phyloP scores from a whole-genome alignment of 1,140 invertebrate species.

The Aphelenchoides fujianensis region DNA sequence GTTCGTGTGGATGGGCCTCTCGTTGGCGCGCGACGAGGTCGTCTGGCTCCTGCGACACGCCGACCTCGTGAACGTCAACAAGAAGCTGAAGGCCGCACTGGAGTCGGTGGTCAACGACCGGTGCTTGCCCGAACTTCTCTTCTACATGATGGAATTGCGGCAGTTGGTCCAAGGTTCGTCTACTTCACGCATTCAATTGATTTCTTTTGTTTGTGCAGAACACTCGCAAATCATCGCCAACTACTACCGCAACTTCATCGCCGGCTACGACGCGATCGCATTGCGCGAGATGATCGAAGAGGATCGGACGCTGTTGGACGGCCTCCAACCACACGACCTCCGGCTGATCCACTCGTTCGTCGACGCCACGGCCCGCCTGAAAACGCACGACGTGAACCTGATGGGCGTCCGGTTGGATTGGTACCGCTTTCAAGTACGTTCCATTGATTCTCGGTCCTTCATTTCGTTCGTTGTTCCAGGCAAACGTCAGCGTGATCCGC shows the following conservation, averaged over 20 bases:
- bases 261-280: constrained; percentile 87
- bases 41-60: constrained; percentile 91
- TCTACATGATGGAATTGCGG: constrained; percentile 92
- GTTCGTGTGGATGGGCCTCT: constrained; percentile 90
- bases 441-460: no score
- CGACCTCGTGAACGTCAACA: constrained; percentile 68
- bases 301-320: constrained; percentile 71
- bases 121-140: constrained; percentile 91
- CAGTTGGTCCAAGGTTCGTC: constrained; percentile 51
- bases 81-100: constrained; percentile 68
- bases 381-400: constrained; percentile 24
- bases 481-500: constrained; percentile 83
- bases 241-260: constrained; percentile 70
- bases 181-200: background rate
- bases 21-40: constrained; percentile 91
- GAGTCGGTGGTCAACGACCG: constrained; percentile 63
- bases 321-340: constrained; percentile 85
- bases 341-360: constrained; percentile 88
- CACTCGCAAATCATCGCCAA: background rate
- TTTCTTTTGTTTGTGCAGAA: background rate
- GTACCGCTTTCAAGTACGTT: constrained; percentile 77
- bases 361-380: constrained; percentile 77
- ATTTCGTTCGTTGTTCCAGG: no score
- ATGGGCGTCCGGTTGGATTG: constrained; percentile 82
- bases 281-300: constrained; percentile 83